phyloP scores from a whole-genome alignment of 2,113 vertebrate genomes.

The Labrus mixtus region DNA sequence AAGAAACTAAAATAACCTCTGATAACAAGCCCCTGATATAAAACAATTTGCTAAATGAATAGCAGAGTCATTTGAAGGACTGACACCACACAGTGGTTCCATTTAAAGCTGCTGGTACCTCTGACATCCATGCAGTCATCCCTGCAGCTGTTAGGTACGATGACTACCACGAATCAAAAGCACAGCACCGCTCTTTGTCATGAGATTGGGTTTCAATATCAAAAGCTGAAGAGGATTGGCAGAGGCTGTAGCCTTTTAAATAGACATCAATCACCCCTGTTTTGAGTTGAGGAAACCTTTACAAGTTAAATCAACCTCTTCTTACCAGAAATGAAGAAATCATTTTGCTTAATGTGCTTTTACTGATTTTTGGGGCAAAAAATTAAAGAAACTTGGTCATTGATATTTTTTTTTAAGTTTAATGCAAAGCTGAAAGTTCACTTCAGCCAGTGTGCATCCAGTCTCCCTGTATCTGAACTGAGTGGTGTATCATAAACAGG shows the following conservation, averaged over 20 bases:
- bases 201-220: constrained; percentile 53
- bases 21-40: not conserved
- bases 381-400: too few species aligned
- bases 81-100: constrained; percentile 12
- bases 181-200: constrained; percentile 28
- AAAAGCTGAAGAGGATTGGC: constrained; percentile 22
- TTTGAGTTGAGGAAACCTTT: not conserved
- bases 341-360: too few species aligned
- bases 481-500: too few species aligned
- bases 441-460: too few species aligned
- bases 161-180: constrained; percentile 40
- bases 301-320: not conserved
- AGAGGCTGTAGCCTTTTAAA: not conserved
- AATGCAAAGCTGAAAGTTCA: too few species aligned
- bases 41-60: not conserved
- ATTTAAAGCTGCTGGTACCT: constrained; percentile 38
- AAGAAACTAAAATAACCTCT: not conserved
- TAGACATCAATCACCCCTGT: constrained; percentile 5
- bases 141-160: constrained; percentile 60
- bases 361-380: too few species aligned
- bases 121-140: constrained; percentile 42
- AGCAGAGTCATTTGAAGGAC: constrained; percentile 45
- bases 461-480: too few species aligned
- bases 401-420: too few species aligned
- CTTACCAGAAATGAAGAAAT: too few species aligned